Evolutionary conservation across 53 echinoderm and acorn worm genomes (phyloP).

Genomic region (Arbacia lixula): DNA sequence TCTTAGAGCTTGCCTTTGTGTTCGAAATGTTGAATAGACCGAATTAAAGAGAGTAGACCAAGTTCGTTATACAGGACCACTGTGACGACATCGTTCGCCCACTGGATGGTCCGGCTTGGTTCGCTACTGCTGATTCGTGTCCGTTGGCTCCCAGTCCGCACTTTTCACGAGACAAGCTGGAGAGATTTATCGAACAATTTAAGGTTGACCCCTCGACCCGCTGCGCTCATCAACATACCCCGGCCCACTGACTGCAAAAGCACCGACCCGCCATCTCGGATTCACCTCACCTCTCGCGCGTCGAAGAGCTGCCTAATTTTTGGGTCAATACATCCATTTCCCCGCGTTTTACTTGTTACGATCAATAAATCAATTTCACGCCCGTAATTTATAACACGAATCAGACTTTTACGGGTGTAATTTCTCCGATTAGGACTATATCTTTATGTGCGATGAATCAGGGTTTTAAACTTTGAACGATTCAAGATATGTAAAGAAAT

Average conservation of each 20-base stretch:
- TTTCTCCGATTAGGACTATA: slow-evolving; percentile 11
- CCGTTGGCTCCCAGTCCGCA: slow-evolving; percentile 23
- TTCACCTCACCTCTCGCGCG: slow-evolving; percentile 10
- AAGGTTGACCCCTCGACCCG: slow-evolving; percentile 5
- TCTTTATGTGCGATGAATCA: slow-evolving; percentile 40
- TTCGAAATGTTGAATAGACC: too few relatives aligned
- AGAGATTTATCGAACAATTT: slow-evolving; percentile 49
- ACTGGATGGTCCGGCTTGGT: too few relatives aligned
- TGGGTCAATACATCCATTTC: slow-evolving; percentile 39
- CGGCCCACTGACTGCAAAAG: slow-evolving; percentile 6
- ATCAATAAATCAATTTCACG: slow-evolving; percentile 32
- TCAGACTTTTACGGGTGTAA: slow-evolving; percentile 40
- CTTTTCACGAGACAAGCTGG: slow-evolving; percentile 35
- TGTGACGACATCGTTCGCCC: too few relatives aligned
- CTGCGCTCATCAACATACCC: slow-evolving; percentile 40
- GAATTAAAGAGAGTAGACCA: too few relatives aligned
- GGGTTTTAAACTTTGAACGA: slow-evolving; percentile 28
- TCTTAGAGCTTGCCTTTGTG: too few relatives aligned
- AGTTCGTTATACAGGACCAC: too few relatives aligned
- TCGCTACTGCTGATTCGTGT: slow-evolving; percentile 8
- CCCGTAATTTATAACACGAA: slow-evolving; percentile 33
- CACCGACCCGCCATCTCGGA: slow-evolving; percentile 17
- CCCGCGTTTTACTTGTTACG: slow-evolving; percentile 44
- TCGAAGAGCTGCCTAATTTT: slow-evolving; percentile 7
- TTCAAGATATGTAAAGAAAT: slow-evolving; percentile 14